Conservation (phyloP, 1,140 invertebrate species). For the Parasteatoda tepidariorum region DNA sequence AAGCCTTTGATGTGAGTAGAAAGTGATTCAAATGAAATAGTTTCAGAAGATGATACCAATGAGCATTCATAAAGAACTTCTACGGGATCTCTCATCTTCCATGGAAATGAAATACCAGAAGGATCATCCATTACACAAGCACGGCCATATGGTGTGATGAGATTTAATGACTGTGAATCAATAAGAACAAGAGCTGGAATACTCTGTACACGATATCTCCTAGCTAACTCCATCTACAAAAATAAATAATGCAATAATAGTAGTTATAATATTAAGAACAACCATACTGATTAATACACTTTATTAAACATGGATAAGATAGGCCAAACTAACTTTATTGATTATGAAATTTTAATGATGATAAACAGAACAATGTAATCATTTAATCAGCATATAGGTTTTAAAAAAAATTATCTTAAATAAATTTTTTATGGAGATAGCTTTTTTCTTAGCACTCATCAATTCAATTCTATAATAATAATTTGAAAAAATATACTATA, state of each 20-base stretch:
- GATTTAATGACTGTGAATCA: conserved; percentile 73
- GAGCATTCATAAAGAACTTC: conserved; percentile 74
- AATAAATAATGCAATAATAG: conserved; percentile 16
- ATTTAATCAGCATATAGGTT: too few species aligned
- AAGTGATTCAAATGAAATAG: conserved; percentile 66
- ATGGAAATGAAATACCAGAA: conserved; percentile 77
- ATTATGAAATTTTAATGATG: too few species aligned
- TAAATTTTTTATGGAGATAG: too few species aligned
- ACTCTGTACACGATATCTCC: conserved; percentile 78
- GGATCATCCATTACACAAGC: conserved; percentile 78
- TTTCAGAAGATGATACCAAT: conserved; percentile 73
- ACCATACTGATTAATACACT: too few species aligned
- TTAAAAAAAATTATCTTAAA: too few species aligned
- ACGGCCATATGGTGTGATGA: conserved; percentile 77
- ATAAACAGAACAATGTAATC: too few species aligned
- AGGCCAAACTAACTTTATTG: too few species aligned
- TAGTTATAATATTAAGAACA: too few species aligned
- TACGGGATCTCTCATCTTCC: conserved; percentile 75
- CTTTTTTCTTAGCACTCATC: too few species aligned
- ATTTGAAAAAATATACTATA: too few species aligned
- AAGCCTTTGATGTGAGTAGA: conserved; percentile 77
- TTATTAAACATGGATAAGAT: too few species aligned
- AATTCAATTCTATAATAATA: too few species aligned
- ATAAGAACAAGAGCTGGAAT: conserved; percentile 82
- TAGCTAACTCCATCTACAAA: conserved; percentile 76